These are phyloP conservation scores for Trachemys scripta DNA, from an alignment of 2,113 vertebrate species.

Conservation along the genomic window DNA sequence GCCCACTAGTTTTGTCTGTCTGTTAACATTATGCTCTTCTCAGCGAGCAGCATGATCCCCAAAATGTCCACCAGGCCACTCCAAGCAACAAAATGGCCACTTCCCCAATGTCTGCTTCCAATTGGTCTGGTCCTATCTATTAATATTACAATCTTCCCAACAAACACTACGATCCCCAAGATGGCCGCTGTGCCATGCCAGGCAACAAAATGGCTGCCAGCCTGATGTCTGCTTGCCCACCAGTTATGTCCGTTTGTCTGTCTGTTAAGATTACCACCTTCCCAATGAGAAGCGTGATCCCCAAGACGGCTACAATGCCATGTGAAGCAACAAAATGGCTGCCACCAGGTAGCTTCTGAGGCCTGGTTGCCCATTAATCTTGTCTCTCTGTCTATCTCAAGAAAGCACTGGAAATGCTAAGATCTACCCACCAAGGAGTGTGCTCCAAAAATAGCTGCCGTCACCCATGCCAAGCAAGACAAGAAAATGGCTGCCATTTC, in stretches of 20 bases:
- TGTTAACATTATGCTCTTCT: not conserved
- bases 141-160: not conserved
- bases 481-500: not conserved
- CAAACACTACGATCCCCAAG: not conserved
- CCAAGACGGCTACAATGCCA: not conserved
- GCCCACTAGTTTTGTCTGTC: not conserved
- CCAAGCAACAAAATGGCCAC: not conserved
- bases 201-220: not conserved
- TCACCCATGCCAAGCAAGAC: not conserved
- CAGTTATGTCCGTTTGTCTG: not conserved
- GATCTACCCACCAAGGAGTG: no score
- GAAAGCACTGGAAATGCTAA: not conserved
- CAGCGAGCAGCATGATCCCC: not conserved
- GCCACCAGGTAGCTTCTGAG: not conserved
- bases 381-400: not conserved
- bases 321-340: not conserved
- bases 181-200: not conserved
- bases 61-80: not conserved
- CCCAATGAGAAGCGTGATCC: not conserved
- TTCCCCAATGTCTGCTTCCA: not conserved
- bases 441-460: not conserved
- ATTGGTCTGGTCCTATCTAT: not conserved
- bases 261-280: not conserved
- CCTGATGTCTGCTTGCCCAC: not conserved
- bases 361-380: not conserved